Base-by-base conservation (phyloP, 2,113 vertebrate species). In the Brachyistius frenatus region DNA sequence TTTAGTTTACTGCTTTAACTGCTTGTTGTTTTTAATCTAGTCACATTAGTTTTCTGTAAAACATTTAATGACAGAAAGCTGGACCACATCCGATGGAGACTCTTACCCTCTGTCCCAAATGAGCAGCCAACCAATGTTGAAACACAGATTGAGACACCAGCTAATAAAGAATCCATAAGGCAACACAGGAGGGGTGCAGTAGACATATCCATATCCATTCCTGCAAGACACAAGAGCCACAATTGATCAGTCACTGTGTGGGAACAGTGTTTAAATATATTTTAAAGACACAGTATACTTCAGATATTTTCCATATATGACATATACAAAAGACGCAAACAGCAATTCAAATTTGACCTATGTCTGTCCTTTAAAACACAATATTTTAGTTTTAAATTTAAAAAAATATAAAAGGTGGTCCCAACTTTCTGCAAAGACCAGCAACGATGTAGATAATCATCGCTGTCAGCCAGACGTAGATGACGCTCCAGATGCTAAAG, bases 31-130 rank as follows among this genome's bases (percentile, higher is more conserved):
- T 7, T 52, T 23, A 9, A 46, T 52, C 7, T 52, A 7, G 1
- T 52, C n/a, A 52, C 5, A 52, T 7, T 52, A n/a, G n/a, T 52
- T 16, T 4, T 2, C 16, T 52, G 49, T 3, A 52, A 52, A 52
- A 6, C 6, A 52, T 2, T n/a, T 23, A 23, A 16, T 23, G 49
- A 14, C 16, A 52, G 11, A 50, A 50, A 50, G 2, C 2, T 50
- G 47, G 15, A 3, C 11, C 47, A 4, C 16, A 5, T 13, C 8
- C 53, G 65, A 0, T 47, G 33, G 30, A 66, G 5, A 30, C 13
- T 33, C 90, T 88, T 83, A 95, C 94, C 89, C 72, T 93, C 78
- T 89, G 84, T 95, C 94, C 94, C 94, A 95, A 67, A 95, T 88
- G 32, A 95, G 41, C 35, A 95, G 67, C 94, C 94, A 95, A 41